Evolutionary conservation across 2,797 vertebrate species (phyloP).

Genomic region (Phrynocephalus vlangalii): DNA sequence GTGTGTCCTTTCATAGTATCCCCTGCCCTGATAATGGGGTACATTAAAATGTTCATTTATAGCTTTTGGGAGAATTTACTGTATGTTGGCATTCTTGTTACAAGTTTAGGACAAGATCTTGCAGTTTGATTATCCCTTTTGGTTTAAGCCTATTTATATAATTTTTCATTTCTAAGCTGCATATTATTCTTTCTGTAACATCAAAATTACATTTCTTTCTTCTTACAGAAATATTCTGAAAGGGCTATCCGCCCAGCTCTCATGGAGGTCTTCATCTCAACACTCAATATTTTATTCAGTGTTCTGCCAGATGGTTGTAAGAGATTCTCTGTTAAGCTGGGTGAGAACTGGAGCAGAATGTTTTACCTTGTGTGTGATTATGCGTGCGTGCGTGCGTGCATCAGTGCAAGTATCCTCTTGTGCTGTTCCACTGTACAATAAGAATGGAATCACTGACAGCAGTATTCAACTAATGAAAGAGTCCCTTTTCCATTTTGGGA

Average conservation of each 20-base stretch:
- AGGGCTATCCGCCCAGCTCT: conserved; percentile 74
- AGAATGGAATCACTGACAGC: too few relatives aligned
- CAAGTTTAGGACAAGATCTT: conserved; percentile 33
- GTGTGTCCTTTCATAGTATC: background rate
- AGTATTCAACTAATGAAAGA: too few relatives aligned
- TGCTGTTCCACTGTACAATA: too few relatives aligned
- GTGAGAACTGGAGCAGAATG: conserved; percentile 71
- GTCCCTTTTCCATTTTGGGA: too few relatives aligned
- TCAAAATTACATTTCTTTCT: conserved; percentile 16
- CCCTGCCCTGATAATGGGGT: background rate
- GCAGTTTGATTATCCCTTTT: background rate
- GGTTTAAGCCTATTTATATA: background rate
- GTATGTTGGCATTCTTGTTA: conserved; percentile 20
- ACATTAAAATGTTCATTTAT: background rate
- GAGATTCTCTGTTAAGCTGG: conserved; percentile 89
- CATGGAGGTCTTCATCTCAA: conserved; percentile 87
- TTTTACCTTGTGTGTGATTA: too few relatives aligned
- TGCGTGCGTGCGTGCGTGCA: too few relatives aligned
- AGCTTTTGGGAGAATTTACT: background rate
- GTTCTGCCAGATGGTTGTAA: conserved; percentile 84
- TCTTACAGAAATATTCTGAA: conserved; percentile 84
- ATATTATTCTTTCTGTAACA: background rate
- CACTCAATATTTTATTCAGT: conserved; percentile 85
- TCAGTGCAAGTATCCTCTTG: too few relatives aligned
- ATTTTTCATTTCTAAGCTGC: conserved; percentile 24